Evolutionary conservation across 2,113 vertebrate genomes (phyloP), one percentile per base, ranked within the genome.

Genomic region (Labeo rohita): DNA sequence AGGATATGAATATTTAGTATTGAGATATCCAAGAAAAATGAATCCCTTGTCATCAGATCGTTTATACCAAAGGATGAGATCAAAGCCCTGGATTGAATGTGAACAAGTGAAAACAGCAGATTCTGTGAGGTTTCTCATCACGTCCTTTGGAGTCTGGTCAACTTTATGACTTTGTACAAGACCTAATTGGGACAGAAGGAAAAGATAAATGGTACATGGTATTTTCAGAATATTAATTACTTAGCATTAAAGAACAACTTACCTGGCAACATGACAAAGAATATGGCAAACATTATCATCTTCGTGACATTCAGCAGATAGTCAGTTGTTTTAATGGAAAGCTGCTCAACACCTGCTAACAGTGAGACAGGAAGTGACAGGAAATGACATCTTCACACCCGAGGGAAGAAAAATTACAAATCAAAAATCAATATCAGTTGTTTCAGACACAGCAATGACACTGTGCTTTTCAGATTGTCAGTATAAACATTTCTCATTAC

Each of bases 41-140:
- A 88, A 49, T 36, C 70, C 1, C 16, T 6, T 9, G 6, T 59
- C 73, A 4, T 12, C 15, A 4, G 61, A 11, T 81, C 56, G 70
- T 66, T 88, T 84, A 34, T 89, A 89, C 85, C 88, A 89, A 2
- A 84, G 59, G 3, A 87, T 84, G 36, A 0, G 6, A 11, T 86
- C n/a, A 49, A 72, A 77, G 61, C 3, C 1, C 12, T 4, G 16
- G 23, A 47, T 28, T 11, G 75, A 65, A 52, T 89, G 84, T 45
- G 15, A 50, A 15, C 81, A 88, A 6, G 15, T 13, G n/a, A 89
- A 13, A 47, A 81, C 13, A 34, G n/a, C 63, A 72, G 70, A 86
- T 28, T 75, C 54, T 34, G 49, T 18, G 11, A 12, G 43, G 6
- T 8, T 80, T 9, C 6, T 83, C 36, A 72, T 43, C 43, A 88